A percentile compares a stretch with the other conserved stretches of the same genome.
Conservation (phyloP, 2,113 vertebrate species). For the Xenotilapia leptura region DNA sequence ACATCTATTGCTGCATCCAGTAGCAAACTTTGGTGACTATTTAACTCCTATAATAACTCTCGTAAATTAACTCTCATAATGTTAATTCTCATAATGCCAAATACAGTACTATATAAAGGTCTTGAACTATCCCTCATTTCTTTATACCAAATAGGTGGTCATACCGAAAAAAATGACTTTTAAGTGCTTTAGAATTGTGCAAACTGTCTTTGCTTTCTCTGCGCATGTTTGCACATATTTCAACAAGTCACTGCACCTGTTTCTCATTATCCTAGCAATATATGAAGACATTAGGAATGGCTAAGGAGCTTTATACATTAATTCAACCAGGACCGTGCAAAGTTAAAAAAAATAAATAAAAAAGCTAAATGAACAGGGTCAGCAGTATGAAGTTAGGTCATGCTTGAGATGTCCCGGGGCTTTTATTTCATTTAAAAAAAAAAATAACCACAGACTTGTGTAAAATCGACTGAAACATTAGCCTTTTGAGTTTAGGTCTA, state of each 20-base stretch:
- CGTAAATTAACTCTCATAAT: neutral
- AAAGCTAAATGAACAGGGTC: neutral
- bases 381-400: neutral
- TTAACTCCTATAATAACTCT: neutral
- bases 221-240: neutral
- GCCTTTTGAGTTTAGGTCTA: neutral
- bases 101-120: accelerated
- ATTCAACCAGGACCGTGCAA: neutral
- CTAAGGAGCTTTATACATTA: neutral
- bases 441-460: accelerated
- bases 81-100: neutral
- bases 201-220: neutral
- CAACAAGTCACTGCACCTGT: neutral
- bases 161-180: neutral
- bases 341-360: neutral
- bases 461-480: neutral
- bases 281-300: neutral
- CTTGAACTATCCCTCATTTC: neutral
- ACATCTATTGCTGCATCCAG: neutral
- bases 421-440: accelerated
- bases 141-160: neutral
- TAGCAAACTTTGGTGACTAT: neutral
- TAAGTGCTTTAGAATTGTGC: neutral
- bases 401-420: neutral
- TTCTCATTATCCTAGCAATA: neutral